These are phyloP conservation scores for Drosophila ezoana DNA, from an alignment of 2,888 invertebrate species.

Conservation along the genomic window DNA sequence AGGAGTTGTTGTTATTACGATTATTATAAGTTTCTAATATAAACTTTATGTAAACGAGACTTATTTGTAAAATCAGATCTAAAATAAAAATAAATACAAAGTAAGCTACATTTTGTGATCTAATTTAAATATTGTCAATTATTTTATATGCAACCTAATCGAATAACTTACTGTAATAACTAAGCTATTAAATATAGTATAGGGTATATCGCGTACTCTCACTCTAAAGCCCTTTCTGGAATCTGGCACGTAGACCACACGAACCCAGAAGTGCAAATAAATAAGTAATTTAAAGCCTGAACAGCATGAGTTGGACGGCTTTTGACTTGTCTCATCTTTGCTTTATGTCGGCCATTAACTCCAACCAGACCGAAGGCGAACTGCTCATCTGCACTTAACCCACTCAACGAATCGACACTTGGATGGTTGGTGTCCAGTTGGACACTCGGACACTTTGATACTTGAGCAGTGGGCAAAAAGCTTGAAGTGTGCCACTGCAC, in stretches of 20 bases:
- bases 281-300: conserved; percentile 39
- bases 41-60: too few species aligned
- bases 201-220: neutral
- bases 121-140: too few species aligned
- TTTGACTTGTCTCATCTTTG: conserved; percentile 45
- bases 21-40: too few species aligned
- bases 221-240: neutral
- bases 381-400: conserved; percentile 63
- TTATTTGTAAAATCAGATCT: too few species aligned
- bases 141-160: too few species aligned
- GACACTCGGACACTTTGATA: conserved; percentile 42
- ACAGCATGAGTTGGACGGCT: conserved; percentile 39
- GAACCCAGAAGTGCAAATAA: conserved; percentile 8
- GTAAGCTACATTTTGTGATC: too few species aligned
- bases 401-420: conserved; percentile 45
- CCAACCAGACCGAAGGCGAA: conserved; percentile 21
- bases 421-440: conserved; percentile 28
- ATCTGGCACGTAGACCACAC: conserved; percentile 12
- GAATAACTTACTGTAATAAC: too few species aligned
- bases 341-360: conserved; percentile 64
- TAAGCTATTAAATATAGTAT: neutral
- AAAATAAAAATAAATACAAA: too few species aligned
- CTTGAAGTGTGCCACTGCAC: conserved; percentile 44
- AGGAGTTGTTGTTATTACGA: too few species aligned
- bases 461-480: conserved; percentile 42